Evolutionary conservation across 2,797 vertebrate species (phyloP).

Genomic region (Scolopax bukidnonensis): DNA sequence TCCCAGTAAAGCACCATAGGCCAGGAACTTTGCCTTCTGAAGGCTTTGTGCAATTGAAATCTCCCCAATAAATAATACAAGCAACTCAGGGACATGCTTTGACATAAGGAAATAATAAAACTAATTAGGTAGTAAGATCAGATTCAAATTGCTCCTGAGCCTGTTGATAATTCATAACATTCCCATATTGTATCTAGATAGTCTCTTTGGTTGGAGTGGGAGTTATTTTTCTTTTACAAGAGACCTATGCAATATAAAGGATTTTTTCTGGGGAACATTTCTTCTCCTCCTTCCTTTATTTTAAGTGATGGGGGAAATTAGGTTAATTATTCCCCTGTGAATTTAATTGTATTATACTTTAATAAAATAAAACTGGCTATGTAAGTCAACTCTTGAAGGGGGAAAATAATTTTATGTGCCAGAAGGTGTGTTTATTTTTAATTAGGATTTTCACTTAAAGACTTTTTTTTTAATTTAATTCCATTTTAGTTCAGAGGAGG

Average conservation of each 20-base stretch:
- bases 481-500: slow-evolving; percentile 8
- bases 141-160: slow-evolving; percentile 45
- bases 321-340: slow-evolving; percentile 60
- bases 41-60: slow-evolving; percentile 7
- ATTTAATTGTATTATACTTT: slow-evolving; percentile 26
- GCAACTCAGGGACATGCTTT: slow-evolving; percentile 28
- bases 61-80: slow-evolving; percentile 10
- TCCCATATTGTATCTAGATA: neutral
- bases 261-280: slow-evolving; percentile 22
- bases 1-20: neutral
- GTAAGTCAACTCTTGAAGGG: slow-evolving; percentile 37
- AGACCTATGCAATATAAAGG: neutral
- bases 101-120: slow-evolving; percentile 53
- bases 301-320: slow-evolving; percentile 32
- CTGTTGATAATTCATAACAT: slow-evolving; percentile 27
- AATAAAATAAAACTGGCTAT: slow-evolving; percentile 39
- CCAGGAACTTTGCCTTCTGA: slow-evolving; percentile 15
- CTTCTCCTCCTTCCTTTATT: slow-evolving; percentile 28
- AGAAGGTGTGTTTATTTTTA: slow-evolving; percentile 60
- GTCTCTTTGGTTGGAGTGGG: slow-evolving; percentile 18
- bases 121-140: slow-evolving; percentile 38
- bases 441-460: slow-evolving; percentile 32
- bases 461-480: neutral
- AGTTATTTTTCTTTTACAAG: slow-evolving; percentile 18
- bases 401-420: neutral